These are phyloP conservation scores for Glomeris maerens DNA, from an alignment of 1,140 invertebrate species.

Conservation along the genomic window DNA sequence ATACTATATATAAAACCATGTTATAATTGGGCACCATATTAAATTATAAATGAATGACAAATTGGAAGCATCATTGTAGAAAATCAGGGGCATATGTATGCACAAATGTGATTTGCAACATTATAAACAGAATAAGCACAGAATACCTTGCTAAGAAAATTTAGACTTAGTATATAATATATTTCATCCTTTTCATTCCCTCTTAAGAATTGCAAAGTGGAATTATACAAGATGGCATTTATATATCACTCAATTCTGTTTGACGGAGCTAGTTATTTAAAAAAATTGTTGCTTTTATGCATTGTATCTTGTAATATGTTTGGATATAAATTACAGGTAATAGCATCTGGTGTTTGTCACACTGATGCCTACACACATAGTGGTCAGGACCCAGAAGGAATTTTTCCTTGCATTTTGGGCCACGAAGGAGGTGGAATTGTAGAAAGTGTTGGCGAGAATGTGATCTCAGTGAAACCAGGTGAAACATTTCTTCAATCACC, in stretches of 20 bases:
- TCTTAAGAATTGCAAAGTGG: too few species aligned
- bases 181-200: too few species aligned
- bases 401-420: slow-evolving; percentile 38
- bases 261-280: too few species aligned
- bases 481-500: background rate
- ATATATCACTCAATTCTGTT: too few species aligned
- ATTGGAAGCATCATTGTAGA: slow-evolving; percentile 16
- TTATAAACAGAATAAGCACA: too few species aligned
- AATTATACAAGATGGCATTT: too few species aligned
- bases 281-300: too few species aligned
- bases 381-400: slow-evolving; percentile 37
- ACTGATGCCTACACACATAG: slow-evolving; percentile 42
- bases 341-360: slow-evolving; percentile 40
- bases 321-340: slow-evolving; percentile 1
- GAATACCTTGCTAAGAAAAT: too few species aligned
- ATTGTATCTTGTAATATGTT: slow-evolving; percentile 8
- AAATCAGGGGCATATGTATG: too few species aligned
- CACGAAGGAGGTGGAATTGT: slow-evolving; percentile 70
- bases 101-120: too few species aligned
- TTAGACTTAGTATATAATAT: too few species aligned
- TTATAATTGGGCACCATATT: background rate
- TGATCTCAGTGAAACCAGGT: slow-evolving; percentile 12
- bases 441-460: slow-evolving; percentile 88
- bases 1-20: too few species aligned
- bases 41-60: background rate